Evolutionary conservation across 37 sponge, comb jelly and placozoan genomes (phyloP).

Genomic region (Bolinopsis microptera): DNA sequence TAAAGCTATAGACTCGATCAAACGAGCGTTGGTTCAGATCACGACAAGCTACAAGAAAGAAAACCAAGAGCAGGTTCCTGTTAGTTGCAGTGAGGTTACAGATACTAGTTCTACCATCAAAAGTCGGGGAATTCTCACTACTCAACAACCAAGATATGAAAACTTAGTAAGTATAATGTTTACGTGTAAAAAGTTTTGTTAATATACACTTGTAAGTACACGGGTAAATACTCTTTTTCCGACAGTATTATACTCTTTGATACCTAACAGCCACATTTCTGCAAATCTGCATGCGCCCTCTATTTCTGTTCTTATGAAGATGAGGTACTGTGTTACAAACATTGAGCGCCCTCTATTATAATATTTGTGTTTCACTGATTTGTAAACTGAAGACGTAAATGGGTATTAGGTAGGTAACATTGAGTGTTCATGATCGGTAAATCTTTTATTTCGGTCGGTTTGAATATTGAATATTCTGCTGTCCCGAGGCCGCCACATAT

Average conservation of each 20-base stretch:
- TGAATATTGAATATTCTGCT: background rate
- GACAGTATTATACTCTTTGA: no score
- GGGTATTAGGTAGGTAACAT: no score
- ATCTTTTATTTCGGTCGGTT: background rate
- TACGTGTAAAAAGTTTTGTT: background rate
- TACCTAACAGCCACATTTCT: no score
- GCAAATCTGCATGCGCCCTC: no score
- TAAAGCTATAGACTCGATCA: constrained; percentile 44
- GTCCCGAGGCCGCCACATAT: background rate
- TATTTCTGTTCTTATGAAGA: no score
- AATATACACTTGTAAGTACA: no score
- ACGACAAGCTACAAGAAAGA: constrained; percentile 54
- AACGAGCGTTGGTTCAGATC: constrained; percentile 39
- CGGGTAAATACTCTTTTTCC: no score
- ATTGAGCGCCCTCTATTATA: no score
- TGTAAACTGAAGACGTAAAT: no score
- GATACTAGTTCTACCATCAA: background rate
- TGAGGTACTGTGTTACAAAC: no score
- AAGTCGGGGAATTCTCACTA: constrained; percentile 13
- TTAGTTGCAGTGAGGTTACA: background rate
- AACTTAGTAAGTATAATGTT: background rate
- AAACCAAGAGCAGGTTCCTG: background rate
- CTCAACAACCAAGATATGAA: constrained; percentile 38
- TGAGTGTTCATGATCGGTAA: background rate
- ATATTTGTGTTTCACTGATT: no score